phyloP scores from a whole-genome alignment of 1,140 invertebrate genomes.

The Chlorops oryzae region DNA sequence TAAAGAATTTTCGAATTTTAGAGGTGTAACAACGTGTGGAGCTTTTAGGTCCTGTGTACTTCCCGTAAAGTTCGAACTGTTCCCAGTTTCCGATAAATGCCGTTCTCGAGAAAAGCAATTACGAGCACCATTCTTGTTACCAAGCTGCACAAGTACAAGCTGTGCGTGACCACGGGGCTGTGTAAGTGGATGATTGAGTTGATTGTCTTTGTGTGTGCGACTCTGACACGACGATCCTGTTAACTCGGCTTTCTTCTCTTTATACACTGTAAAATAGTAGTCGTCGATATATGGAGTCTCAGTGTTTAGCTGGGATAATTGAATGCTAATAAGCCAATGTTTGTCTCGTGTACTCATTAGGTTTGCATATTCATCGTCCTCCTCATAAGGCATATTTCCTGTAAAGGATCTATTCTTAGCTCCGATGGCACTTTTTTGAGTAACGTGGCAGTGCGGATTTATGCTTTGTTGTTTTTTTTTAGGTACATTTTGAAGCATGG shows the following conservation, averaged over 20 bases:
- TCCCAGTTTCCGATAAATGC: conserved; percentile 50
- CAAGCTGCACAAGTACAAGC: conserved; percentile 40
- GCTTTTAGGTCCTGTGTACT: conserved; percentile 27
- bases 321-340: conserved; percentile 89
- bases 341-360: conserved; percentile 88
- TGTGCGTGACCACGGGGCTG: conserved; percentile 48
- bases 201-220: conserved; percentile 57
- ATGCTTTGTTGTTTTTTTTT: conserved; percentile 23
- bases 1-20: conserved; percentile 88
- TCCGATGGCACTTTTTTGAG: conserved; percentile 16
- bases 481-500: conserved; percentile 46
- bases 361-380: conserved; percentile 74
- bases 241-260: conserved; percentile 55
- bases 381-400: conserved; percentile 40
- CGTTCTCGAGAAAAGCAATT: conserved; percentile 48
- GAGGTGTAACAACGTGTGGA: conserved; percentile 62
- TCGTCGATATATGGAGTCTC: conserved; percentile 81
- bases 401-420: too few relatives aligned
- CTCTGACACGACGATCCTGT: conserved; percentile 50
- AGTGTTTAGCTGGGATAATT: conserved; percentile 79
- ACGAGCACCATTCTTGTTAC: conserved; percentile 45
- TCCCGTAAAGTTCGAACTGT: conserved; percentile 49
- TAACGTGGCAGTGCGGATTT: too few relatives aligned
- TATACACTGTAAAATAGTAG: conserved; percentile 74
- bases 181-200: conserved; percentile 56